These are phyloP conservation scores for Molothrus ater DNA, from an alignment of 2,797 vertebrate genomes.

Conservation along the genomic window DNA sequence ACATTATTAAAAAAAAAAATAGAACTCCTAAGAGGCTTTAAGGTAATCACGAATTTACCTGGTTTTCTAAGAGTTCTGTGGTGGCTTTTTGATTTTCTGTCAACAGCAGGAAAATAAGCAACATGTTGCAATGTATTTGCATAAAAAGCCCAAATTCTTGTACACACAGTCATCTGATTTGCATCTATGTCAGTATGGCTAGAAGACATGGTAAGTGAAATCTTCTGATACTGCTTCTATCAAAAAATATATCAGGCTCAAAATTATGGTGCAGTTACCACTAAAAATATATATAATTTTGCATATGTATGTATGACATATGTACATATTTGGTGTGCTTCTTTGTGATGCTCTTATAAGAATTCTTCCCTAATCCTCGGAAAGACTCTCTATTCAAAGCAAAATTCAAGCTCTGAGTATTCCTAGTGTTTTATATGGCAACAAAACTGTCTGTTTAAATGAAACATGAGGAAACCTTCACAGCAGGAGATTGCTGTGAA, in stretches of 20 bases:
- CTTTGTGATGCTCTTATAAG: not conserved
- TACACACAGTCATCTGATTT: not conserved
- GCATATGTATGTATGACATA: not conserved
- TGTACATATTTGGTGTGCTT: not conserved
- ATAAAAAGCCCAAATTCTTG: not conserved
- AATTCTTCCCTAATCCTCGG: not conserved
- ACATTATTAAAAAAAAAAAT: not conserved
- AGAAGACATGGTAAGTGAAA: not conserved
- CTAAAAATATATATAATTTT: not conserved
- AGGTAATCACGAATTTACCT: not conserved
- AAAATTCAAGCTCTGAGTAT: not conserved
- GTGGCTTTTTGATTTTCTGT: not conserved
- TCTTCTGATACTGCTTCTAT: not conserved
- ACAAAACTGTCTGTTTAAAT: conserved; percentile 28
- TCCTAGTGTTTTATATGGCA: not conserved
- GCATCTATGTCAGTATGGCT: not conserved
- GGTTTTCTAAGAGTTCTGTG: not conserved
- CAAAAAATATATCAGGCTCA: not conserved
- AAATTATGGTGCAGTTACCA: not conserved
- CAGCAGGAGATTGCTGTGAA: conserved; percentile 8
- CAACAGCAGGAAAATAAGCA: not conserved
- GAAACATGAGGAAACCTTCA: conserved; percentile 14
- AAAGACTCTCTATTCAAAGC: not conserved
- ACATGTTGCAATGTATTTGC: not conserved
- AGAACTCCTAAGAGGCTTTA: not conserved